Evolutionary conservation across 1,140 invertebrate species (phyloP).

Genomic region (Rhyzopertha dominica): DNA sequence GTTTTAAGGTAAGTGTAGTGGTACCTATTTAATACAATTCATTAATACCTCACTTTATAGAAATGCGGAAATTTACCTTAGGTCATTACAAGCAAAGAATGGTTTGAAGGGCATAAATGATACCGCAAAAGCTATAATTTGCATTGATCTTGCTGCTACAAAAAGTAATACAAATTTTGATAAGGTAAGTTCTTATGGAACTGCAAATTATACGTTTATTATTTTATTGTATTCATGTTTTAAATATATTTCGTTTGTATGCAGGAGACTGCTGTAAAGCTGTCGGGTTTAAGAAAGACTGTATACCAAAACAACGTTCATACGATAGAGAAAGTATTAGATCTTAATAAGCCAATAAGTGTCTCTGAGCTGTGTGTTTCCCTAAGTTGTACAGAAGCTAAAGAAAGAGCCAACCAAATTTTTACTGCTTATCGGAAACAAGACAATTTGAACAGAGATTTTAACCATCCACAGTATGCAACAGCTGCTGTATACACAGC

Average conservation of each 20-base stretch:
- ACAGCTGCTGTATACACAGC: slow-evolving; percentile 46
- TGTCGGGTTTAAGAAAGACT: slow-evolving; percentile 42
- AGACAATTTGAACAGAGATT: slow-evolving; percentile 32
- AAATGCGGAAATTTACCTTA: slow-evolving; percentile 36
- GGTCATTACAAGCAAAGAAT: slow-evolving; percentile 32
- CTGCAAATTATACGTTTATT: no score
- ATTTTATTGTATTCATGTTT: no score
- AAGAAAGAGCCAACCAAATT: slow-evolving; percentile 42
- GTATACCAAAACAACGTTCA: slow-evolving; percentile 45
- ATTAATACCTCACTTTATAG: slow-evolving; percentile 26
- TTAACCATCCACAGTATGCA: slow-evolving; percentile 47
- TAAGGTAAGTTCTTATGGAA: slow-evolving; percentile 25
- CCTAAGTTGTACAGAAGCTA: slow-evolving; percentile 40
- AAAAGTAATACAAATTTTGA: slow-evolving; percentile 28
- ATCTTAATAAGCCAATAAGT: slow-evolving; percentile 41
- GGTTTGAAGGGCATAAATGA: slow-evolving; percentile 30
- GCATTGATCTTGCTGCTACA: slow-evolving; percentile 36
- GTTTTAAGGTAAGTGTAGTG: slow-evolving; percentile 2
- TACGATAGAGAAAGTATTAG: slow-evolving; percentile 44
- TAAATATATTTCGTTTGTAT: no score
- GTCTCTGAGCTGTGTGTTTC: slow-evolving; percentile 46
- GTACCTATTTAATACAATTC: not conserved
- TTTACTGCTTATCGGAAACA: slow-evolving; percentile 36
- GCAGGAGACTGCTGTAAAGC: slow-evolving; percentile 42
- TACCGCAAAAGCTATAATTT: slow-evolving; percentile 33